Percentiles rank a stretch among this genome's conserved stretches.
Conservation (phyloP, 2,113 vertebrate species). For the Meleagris gallopavo region DNA sequence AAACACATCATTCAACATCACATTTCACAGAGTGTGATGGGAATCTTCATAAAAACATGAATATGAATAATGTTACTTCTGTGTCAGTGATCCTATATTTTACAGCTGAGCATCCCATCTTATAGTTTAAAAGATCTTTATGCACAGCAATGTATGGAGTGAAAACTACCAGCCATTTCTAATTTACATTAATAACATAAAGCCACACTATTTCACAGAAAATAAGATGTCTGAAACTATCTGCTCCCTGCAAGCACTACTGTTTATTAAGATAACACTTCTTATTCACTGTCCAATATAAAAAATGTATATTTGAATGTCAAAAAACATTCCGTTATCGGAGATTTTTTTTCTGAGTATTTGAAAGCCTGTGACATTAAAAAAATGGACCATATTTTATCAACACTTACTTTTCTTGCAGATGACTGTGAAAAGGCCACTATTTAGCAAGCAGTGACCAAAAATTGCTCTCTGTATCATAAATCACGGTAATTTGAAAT, state of each 20-base stretch:
- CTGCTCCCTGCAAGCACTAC: not conserved
- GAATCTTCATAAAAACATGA: not conserved
- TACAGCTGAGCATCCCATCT: not conserved
- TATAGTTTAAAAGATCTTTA: not conserved
- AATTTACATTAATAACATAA: not conserved
- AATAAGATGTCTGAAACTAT: not conserved
- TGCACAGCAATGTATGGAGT: not conserved
- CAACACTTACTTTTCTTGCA: not conserved
- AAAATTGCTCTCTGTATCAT: slow-evolving; percentile 2
- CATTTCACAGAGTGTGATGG: not conserved
- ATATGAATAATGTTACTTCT: not conserved
- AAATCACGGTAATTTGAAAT: not conserved
- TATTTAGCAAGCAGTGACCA: slow-evolving; percentile 9
- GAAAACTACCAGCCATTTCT: not conserved
- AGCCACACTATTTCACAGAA: not conserved
- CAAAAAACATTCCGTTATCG: slow-evolving; percentile 38
- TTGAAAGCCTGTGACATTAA: not conserved
- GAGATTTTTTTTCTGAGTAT: not conserved
- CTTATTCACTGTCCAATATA: not conserved
- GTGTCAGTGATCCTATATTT: not conserved
- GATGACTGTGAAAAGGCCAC: slow-evolving; percentile 12
- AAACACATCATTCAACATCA: not conserved
- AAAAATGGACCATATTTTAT: slow-evolving; percentile 17
- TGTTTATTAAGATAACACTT: slow-evolving; percentile 45
- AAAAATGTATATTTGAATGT: slow-evolving; percentile 37